These are phyloP conservation scores for Melanogrammus aeglefinus DNA, from an alignment of 2,797 vertebrate species.

Conservation along the genomic window DNA sequence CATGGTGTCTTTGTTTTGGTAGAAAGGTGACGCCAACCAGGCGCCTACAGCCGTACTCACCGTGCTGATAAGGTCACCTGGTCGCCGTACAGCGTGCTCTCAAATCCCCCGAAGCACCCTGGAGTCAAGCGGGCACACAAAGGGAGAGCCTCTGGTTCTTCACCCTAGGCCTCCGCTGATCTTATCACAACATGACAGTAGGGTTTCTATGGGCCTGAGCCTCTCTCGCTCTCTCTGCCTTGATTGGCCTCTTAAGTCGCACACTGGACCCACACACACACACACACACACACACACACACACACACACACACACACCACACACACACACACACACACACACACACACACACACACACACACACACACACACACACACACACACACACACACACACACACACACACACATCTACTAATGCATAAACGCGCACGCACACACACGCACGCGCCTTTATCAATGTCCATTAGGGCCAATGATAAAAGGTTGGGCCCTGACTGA, in stretches of 20 bases:
- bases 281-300: conserved; percentile 31
- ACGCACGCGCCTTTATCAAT: conserved; percentile 45
- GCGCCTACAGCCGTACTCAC: neutral
- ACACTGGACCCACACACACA: conserved; percentile 55
- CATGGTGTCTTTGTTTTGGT: no score
- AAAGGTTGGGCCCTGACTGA: neutral
- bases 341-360: no score
- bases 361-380: conserved; percentile 34
- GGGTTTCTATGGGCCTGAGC: conserved; percentile 27
- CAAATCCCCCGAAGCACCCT: neutral
- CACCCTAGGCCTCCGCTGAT: neutral
- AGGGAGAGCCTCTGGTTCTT: neutral
- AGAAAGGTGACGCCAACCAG: neutral
- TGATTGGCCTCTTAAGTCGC: conserved; percentile 40
- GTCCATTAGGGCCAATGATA: conserved; percentile 51
- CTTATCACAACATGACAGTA: conserved; percentile 1
- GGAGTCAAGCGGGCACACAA: neutral
- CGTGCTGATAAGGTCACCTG: neutral
- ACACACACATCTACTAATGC: conserved; percentile 9
- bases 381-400: conserved; percentile 15
- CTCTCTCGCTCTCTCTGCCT: conserved; percentile 17
- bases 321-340: conserved; percentile 19
- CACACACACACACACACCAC: conserved; percentile 18
- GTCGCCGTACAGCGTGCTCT: neutral
- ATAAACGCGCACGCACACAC: conserved; percentile 20